These are phyloP conservation scores for Oenanthe melanoleuca DNA, from an alignment of 2,113 vertebrate species.

Conservation along the genomic window DNA sequence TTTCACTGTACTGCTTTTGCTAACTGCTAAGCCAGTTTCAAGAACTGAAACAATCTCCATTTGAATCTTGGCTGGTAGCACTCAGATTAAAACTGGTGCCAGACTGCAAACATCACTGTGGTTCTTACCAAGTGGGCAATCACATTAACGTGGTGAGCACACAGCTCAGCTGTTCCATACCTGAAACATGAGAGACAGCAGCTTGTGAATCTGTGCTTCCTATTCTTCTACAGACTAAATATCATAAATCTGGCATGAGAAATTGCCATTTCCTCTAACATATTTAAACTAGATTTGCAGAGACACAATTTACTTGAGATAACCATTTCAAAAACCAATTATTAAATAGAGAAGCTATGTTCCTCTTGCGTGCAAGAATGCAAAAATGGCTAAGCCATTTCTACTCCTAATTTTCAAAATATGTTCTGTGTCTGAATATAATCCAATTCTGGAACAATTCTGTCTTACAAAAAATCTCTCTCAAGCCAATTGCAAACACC, in stretches of 20 bases:
- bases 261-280: not conserved
- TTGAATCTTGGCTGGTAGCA: not conserved
- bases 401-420: not conserved
- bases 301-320: not conserved
- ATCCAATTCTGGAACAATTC: not conserved
- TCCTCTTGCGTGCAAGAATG: not conserved
- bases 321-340: not conserved
- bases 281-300: not conserved
- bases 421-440: not conserved
- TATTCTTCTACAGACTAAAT: not conserved
- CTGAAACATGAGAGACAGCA: constrained; percentile 65
- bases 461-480: not conserved
- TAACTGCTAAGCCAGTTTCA: not conserved
- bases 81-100: not conserved
- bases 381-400: not conserved
- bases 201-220: not conserved
- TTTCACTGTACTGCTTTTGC: not conserved
- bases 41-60: not conserved
- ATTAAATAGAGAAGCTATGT: not conserved
- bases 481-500: not conserved
- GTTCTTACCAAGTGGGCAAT: constrained; percentile 87
- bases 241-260: not conserved
- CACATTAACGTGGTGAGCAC: constrained; percentile 85
- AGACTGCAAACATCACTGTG: not conserved
- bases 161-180: constrained; percentile 91